Conservation (phyloP, 1,140 invertebrate genomes). For the Drosophila mojavensis region DNA sequence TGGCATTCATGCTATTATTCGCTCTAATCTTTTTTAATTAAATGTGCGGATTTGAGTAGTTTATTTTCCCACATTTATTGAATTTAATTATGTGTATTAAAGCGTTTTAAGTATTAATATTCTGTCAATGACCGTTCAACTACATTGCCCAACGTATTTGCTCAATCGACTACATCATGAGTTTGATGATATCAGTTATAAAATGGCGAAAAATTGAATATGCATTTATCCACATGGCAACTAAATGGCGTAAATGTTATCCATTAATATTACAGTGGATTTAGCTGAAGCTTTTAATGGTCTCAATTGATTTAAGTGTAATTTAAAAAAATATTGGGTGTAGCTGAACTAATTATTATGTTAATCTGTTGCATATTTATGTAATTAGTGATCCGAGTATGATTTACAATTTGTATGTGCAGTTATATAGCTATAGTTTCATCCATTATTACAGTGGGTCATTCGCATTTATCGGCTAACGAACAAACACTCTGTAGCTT, state of each 20-base stretch:
- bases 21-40: slow-evolving; percentile 16
- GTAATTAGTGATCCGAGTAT: too few species aligned
- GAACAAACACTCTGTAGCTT: not conserved
- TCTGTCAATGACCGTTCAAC: slow-evolving; percentile 3
- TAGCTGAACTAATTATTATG: not conserved
- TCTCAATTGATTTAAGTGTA: not conserved
- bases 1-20: slow-evolving; percentile 6
- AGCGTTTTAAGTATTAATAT: slow-evolving; percentile 1
- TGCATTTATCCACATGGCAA: not conserved
- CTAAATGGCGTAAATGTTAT: not conserved
- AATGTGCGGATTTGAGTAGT: slow-evolving; percentile 1
- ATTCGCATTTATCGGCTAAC: slow-evolving; percentile 7
- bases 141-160: not conserved
- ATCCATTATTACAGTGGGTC: not conserved
- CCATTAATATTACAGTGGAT: not conserved
- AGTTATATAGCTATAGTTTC: not conserved
- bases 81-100: slow-evolving; percentile 12
- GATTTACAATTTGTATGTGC: too few species aligned
- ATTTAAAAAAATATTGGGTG: not conserved
- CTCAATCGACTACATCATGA: not conserved
- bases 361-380: too few species aligned
- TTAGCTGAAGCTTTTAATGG: not conserved
- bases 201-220: not conserved
- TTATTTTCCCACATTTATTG: slow-evolving; percentile 11
- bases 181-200: slow-evolving; percentile 5